Conservation (phyloP, 53 echinoderm and acorn worm genomes). For the Zoroaster sp. region DNA sequence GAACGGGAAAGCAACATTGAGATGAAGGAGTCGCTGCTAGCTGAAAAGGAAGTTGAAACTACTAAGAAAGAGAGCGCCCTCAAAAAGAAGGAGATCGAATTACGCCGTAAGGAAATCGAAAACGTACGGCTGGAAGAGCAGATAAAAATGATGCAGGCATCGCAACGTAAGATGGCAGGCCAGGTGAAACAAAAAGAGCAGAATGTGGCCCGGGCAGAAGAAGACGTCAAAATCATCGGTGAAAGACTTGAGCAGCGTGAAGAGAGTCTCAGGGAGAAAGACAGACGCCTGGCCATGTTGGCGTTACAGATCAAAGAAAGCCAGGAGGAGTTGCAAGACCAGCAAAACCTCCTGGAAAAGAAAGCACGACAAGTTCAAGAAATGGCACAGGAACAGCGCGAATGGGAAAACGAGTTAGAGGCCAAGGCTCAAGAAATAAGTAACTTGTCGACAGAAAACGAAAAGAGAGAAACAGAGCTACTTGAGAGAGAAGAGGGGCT, state of each 20-base stretch:
- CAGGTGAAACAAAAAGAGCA: slow-evolving; percentile 23
- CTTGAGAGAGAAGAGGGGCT: slow-evolving; percentile 29
- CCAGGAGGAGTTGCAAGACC: slow-evolving; percentile 35
- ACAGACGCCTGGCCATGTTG: background rate
- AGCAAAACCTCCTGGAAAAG: slow-evolving; percentile 9
- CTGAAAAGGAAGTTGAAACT: slow-evolving; percentile 44
- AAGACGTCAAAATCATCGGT: slow-evolving; percentile 36
- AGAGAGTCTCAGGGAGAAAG: slow-evolving; percentile 46
- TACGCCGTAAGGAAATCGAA: slow-evolving; percentile 43
- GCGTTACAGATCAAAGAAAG: background rate
- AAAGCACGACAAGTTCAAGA: slow-evolving; percentile 9
- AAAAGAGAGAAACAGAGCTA: slow-evolving; percentile 21
- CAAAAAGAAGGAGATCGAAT: slow-evolving; percentile 45
- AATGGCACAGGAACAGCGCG: slow-evolving; percentile 2
- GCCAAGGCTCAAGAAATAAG: slow-evolving; percentile 18
- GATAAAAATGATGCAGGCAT: slow-evolving; percentile 41
- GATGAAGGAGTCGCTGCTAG: slow-evolving; percentile 55
- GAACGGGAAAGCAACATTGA: slow-evolving; percentile 62
- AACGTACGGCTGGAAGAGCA: slow-evolving; percentile 49
- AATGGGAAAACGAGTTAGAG: background rate
- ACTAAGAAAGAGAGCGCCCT: slow-evolving; percentile 45
- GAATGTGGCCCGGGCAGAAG: slow-evolving; percentile 3
- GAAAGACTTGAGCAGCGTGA: slow-evolving; percentile 37
- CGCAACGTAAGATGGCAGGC: background rate
- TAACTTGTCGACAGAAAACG: background rate